Base-by-base conservation (phyloP, 1,140 invertebrate genomes). In the Asbolus verrucosus region DNA sequence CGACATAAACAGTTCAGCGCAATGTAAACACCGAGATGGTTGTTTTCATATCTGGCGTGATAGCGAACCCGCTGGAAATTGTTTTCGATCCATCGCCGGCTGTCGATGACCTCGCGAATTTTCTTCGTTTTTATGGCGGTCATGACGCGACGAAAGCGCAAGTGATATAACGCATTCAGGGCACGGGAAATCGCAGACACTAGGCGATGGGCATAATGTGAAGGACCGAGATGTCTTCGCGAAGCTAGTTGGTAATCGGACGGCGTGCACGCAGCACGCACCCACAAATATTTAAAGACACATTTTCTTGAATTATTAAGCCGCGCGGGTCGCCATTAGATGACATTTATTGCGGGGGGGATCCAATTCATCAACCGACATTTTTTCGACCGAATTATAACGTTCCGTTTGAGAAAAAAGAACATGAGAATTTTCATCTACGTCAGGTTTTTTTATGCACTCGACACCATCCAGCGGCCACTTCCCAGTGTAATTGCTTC, bases 261-360 rank as follows among this genome's bases (percentile, higher is more conserved):
- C 27, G 46, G 46, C 27, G 46, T 11, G 27, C 21, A 21, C 11
- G 18, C 27, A 27, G 46, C 46, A 54, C 46, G 46, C 46, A 54
- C 46, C 46, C 46, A 54, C 46, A 54, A 54, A 54, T 54, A 54
- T 54, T 54, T 31, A 54, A 54, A 54, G 8, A 24, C 46, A 54
- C 39, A 36, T 43, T 43, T 54, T 54, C 19, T 54, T 54, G 46
- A 54, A 54, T 54, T 54, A 54, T 54, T 54, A 24, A 54, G 21
- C 19, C 16, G 4, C 24, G 6, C 21, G 19, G 21, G 1, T 24
- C 9, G 19, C 46, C 27, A 54, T 27, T 54, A 54, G 21, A 11
- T 24, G 46, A 54, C 46, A 27, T 54, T 54, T 54, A 54, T 54
- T 54, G 14, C 46, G 9, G 14, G n/a, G n/a, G n/a, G 21, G 27